A percentile compares a stretch with the other conserved stretches of the same genome.
Conservation (phyloP, 2,113 vertebrate genomes). For the Chiloscyllium plagiosum region DNA sequence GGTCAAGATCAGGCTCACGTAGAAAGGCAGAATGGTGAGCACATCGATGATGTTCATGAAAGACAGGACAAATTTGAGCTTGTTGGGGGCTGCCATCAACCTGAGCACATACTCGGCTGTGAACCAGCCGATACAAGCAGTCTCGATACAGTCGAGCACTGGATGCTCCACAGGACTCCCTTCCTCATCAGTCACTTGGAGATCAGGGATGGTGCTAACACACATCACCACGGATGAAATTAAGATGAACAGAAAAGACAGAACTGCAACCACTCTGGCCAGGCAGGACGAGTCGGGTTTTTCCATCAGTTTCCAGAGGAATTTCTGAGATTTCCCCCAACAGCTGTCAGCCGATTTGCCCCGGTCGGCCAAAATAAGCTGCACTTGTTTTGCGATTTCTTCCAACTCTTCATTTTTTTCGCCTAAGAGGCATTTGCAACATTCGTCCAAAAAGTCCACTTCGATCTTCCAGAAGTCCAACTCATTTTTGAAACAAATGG, state of each 20-base stretch:
- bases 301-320: constrained; percentile 88
- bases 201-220: constrained; percentile 85
- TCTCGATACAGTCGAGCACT: constrained; percentile 82
- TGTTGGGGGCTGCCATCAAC: constrained; percentile 80
- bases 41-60: constrained; percentile 93
- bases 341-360: constrained; percentile 60
- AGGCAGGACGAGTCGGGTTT: constrained; percentile 84
- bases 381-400: constrained; percentile 85
- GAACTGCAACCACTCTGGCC: constrained; percentile 75
- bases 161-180: constrained; percentile 85
- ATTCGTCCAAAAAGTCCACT: constrained; percentile 80
- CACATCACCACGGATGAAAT: constrained; percentile 90
- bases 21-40: constrained; percentile 87
- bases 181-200: constrained; percentile 77
- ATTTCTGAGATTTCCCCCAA: constrained; percentile 75
- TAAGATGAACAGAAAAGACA: constrained; percentile 85
- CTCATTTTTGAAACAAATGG: constrained; percentile 92
- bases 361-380: constrained; percentile 82
- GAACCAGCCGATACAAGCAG: constrained; percentile 89
- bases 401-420: constrained; percentile 89
- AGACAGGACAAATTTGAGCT: constrained; percentile 76
- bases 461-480: constrained; percentile 99
- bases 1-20: constrained; percentile 80
- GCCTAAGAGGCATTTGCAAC: constrained; percentile 80
- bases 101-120: constrained; percentile 84